Base-by-base conservation (phyloP, 1,140 invertebrate genomes). In the Caenorhabditis remanei region DNA sequence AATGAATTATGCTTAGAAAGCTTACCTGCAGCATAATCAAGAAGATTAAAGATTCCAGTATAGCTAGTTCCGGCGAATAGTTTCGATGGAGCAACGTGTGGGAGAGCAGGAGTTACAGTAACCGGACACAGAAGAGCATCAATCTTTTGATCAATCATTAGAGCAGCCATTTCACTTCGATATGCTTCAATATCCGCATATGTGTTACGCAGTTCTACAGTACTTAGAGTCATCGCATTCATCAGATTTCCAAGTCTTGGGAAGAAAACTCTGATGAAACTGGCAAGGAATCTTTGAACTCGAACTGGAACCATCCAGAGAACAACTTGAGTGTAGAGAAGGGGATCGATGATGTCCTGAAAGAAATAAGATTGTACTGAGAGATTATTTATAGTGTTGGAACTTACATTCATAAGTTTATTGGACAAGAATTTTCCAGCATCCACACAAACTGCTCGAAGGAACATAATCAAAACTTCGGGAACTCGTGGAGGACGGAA, bases 21-120 rank as follows among this genome's bases (percentile, higher is more conserved):
- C n/a, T 56, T 43, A 21, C 93, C 93, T 41, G 89, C 90, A 4
- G 92, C 92, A 83, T 93, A 93, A 88, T 93, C 89, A 5, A 91
- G 41, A 32, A 92, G 84, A 87, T 93, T 93, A 88, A 90, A 93
- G 50, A 93, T 58, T 58, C 88, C 85, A 14, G 91, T 92, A 85
- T 93, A 92, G 8, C 85, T 82, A 40, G 83, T 67, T 48, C 53
- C 82, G 43, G 84, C 48, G 16, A 88, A 87, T 0, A 89, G 56
- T 56, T 89, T 84, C 0, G 67, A 75, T 21, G 87, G 87, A 61
- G 79, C 53, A 11, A 87, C 56, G 40, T 89, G 88, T 56, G 61
- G 56, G 21, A 84, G 84, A 19, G 84, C 84, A 41, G 87, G 67
- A 13, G 89, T 19, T 21, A 87, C 75, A 41, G 71, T 71, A 41